Base-by-base conservation (phyloP, 2,113 vertebrate genomes). In the Nannospalax galili region DNA sequence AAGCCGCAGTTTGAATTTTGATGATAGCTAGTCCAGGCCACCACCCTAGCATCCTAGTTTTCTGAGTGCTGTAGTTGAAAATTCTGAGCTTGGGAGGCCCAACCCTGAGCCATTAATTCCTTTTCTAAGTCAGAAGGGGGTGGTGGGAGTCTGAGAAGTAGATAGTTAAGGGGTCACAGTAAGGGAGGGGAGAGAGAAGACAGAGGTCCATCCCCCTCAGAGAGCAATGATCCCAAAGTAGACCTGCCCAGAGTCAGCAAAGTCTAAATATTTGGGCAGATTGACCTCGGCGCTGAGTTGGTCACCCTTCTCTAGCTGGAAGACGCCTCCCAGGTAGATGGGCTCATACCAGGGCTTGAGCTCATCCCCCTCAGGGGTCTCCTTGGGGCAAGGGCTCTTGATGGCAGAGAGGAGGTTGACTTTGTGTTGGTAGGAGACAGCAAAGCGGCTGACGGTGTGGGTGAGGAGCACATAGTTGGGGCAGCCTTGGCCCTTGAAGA, bases 191-290 rank as follows among this genome's bases (percentile, higher is more conserved):
- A 7, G 37, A 48, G 32, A 24, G 17, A 7, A 16, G 67, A 56
- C 3, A 32, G 28, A 6, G 0, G 0, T 48, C 19, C 9, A 1
- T 22, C 6, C 12, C 19, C 62, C 84, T 97, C 88, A 98, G 85
- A 98, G 58, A 32, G 97, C 98, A 15, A 98, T 95, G 64, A 98
- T 88, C 40, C 98, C 98, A 70, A 98, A 98, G 82, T 98, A 98
- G 42, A 98, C 95, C 94, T 98, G 98, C 35, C 94, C 97, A 0
- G 95, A 35, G 12, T 93, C 92, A 0, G 95, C 82, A 0, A 95
- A 67, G 90, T 98, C 96, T 0, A 98, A 91, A 37, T 97, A 96
- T 0, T 88, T 0, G 0, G 90, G 81, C 16, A 78, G 32, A 3
- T 96, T 95, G 72, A 97, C 97, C 64, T 97, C 87, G 0, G 98